Evolutionary conservation across 2,888 invertebrate species (phyloP).

Genomic region (Scelioninae gen. 2): DNA sequence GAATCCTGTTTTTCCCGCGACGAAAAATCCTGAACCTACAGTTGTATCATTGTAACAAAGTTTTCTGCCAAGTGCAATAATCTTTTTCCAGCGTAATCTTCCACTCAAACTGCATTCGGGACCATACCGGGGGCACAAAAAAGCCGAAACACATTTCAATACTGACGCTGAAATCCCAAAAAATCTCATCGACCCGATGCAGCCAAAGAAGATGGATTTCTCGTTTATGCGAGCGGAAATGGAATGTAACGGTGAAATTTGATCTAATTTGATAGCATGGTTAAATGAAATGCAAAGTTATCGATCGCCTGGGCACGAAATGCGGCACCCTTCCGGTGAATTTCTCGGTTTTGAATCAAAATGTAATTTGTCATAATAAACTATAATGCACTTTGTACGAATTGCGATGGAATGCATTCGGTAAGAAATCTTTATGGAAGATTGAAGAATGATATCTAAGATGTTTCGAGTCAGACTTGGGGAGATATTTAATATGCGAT

Average conservation of each 20-base stretch:
- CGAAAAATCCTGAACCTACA: too few relatives aligned
- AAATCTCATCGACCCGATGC: slow-evolving; percentile 19
- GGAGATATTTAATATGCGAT: too few relatives aligned
- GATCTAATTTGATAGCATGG: slow-evolving; percentile 6
- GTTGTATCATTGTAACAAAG: slow-evolving; percentile 21
- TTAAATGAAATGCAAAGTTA: slow-evolving; percentile 10
- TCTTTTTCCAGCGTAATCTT: slow-evolving; percentile 18
- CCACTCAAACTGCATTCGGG: slow-evolving; percentile 15
- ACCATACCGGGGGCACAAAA: slow-evolving; percentile 20
- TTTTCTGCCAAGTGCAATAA: slow-evolving; percentile 31
- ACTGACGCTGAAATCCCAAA: slow-evolving; percentile 18
- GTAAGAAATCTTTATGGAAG: too few relatives aligned
- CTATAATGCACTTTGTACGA: too few relatives aligned
- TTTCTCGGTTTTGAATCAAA: neutral
- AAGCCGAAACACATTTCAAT: slow-evolving; percentile 26
- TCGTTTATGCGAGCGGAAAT: slow-evolving; percentile 12
- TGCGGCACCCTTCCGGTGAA: neutral
- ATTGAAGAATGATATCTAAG: too few relatives aligned
- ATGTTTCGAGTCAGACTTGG: too few relatives aligned
- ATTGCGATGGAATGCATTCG: too few relatives aligned
- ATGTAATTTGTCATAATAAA: neutral
- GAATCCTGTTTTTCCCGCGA: too few relatives aligned
- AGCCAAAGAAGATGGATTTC: slow-evolving; percentile 30
- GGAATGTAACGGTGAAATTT: slow-evolving; percentile 20
- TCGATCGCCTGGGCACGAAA: slow-evolving; percentile 2